Evolutionary conservation across 1,140 invertebrate genomes (phyloP).

Genomic region (Globodera ellingtonae): DNA sequence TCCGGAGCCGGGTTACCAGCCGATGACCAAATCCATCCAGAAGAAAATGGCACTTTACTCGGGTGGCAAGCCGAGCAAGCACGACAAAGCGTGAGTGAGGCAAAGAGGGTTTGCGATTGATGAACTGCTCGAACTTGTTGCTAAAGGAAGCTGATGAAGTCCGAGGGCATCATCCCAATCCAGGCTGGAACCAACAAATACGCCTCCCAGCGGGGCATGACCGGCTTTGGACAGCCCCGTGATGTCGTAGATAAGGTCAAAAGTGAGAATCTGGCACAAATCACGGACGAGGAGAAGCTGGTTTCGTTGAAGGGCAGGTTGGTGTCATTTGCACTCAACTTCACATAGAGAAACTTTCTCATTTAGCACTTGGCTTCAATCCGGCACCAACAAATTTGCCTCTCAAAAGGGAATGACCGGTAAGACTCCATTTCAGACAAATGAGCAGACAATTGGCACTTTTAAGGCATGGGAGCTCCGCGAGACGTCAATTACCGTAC

Average conservation of each 20-base stretch:
- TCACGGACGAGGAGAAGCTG: slow-evolving; percentile 63
- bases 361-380: slow-evolving; percentile 61
- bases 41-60: slow-evolving; percentile 55
- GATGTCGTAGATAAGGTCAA: slow-evolving; percentile 65
- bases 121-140: not conserved
- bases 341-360: not conserved
- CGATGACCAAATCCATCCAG: slow-evolving; percentile 30
- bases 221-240: slow-evolving; percentile 63
- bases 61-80: slow-evolving; percentile 57
- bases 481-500: slow-evolving; percentile 65
- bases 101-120: not conserved
- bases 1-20: slow-evolving; percentile 17
- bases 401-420: slow-evolving; percentile 63
- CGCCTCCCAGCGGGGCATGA: slow-evolving; percentile 65
- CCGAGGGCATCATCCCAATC: slow-evolving; percentile 64
- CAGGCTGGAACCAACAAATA: slow-evolving; percentile 65
- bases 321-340: not conserved
- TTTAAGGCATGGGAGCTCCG: slow-evolving; percentile 28
- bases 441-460: too few species aligned
- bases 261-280: slow-evolving; percentile 54
- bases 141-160: slow-evolving; percentile 58
- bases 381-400: slow-evolving; percentile 65
- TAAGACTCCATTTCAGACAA: not conserved
- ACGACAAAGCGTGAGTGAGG: slow-evolving; percentile 50
- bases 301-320: slow-evolving; percentile 50